A percentile compares a stretch with the other conserved stretches of the same genome.
These are phyloP conservation scores for Uropsilus gracilis DNA, from an alignment of 2,113 vertebrate species.

Conservation along the genomic window DNA sequence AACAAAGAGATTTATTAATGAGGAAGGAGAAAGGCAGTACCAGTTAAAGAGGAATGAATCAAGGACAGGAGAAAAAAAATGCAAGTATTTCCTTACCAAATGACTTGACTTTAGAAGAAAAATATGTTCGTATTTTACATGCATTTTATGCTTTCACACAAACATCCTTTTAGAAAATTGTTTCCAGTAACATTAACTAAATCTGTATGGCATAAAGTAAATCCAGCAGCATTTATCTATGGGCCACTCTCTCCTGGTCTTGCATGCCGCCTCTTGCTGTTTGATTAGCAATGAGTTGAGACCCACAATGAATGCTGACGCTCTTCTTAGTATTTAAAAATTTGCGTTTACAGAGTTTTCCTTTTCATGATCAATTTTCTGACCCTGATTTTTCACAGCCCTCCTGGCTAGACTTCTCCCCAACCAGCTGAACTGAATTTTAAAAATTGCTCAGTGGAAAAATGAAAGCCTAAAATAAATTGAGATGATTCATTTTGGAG, in stretches of 20 bases:
- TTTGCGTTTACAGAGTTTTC: not conserved
- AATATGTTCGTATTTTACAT: not conserved
- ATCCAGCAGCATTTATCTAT: not conserved
- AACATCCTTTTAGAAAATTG: conserved; percentile 22
- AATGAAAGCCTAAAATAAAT: conserved; percentile 76
- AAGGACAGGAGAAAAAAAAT: not conserved
- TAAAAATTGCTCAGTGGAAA: conserved; percentile 63
- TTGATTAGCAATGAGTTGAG: not conserved
- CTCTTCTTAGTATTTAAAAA: conserved; percentile 42
- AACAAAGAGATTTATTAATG: conserved; percentile 45
- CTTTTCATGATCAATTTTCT: conserved; percentile 48
- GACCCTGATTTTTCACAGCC: conserved; percentile 17
- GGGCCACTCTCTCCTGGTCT: not conserved
- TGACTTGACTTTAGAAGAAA: conserved; percentile 22
- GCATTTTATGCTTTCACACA: conserved; percentile 8
- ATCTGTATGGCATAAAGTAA: not conserved
- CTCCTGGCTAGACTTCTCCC: not conserved
- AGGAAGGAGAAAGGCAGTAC: not conserved
- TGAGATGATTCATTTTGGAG: conserved; percentile 79
- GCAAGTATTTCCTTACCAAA: not conserved
- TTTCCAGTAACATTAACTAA: not conserved
- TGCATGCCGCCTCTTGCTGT: not conserved
- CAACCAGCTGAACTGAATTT: conserved; percentile 67
- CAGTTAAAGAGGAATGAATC: conserved; percentile 25
- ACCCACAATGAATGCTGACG: not conserved